Evolutionary conservation across 2,797 vertebrate species (phyloP), one percentile per base, ranked within the genome.

Genomic region (Karalla daura): DNA sequence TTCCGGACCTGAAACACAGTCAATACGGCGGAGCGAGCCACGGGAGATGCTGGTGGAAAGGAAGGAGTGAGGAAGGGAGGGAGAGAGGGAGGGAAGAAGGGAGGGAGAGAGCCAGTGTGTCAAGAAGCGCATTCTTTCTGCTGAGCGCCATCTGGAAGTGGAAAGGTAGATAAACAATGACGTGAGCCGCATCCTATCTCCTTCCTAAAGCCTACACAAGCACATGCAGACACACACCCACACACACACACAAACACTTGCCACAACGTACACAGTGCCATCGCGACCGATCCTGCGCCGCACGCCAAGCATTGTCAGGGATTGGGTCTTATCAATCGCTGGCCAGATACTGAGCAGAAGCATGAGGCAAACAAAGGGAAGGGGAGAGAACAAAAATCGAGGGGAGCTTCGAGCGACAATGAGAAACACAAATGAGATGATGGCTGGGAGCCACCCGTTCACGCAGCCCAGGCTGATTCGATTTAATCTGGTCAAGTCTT

Each of bases 161-260:
- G 68, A 88, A 81, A 91, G 92, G 90, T 91, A 92, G 93, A 93
- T 92, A 93, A 93, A 93, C 93, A 93, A 91, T 86, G 86, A 88
- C 70, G 74, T 76, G 70, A 88, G 78, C 76, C 7, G 67, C 83
- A 87, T 86, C 83, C 81, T 89, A 72, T 80, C 76, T 72, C 74
- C 47, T 43, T 84, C 77, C 64, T 58, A 53, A 77, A 78, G 55
- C 76, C 61, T 44, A 60, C 72, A 74, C 64, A 86, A 63, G n/a
- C n/a, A n/a, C n/a, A n/a, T n/a, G n/a, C n/a, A n/a, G n/a, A n/a
- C n/a, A n/a, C n/a, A n/a, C n/a, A n/a, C n/a, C n/a, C n/a, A n/a
- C n/a, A n/a, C n/a, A n/a, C n/a, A n/a, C n/a, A 81, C 85, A 80
- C 67, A 40, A 64, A 37, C 47, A 14, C 68, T 71, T 24, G 14